Evolutionary conservation across 2,797 vertebrate genomes (phyloP), one percentile per base, ranked within the genome.

Genomic region (Hydrocynus forskahlii): DNA sequence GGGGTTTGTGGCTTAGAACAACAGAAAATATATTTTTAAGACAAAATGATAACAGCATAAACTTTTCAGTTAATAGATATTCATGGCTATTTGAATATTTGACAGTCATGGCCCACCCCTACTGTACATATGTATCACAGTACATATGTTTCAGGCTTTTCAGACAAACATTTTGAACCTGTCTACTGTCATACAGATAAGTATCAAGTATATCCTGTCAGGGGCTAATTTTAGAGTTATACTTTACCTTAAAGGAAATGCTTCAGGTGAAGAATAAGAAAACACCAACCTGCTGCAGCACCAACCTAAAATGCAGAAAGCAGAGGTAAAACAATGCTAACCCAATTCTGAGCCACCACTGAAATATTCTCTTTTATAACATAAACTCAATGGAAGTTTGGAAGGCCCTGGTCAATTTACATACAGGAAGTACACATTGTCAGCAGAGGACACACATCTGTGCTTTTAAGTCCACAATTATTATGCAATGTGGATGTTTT

Each of bases 271-370:
- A 63, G 8, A 23, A 59, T 45, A 0, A 66, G 2, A 83, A 29
- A 29, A 19, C 29, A 86, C 79, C 35, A 77, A 91, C 88, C 89
- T 86, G 88, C 88, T 76, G 89, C 88, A 67, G 90, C 89, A 64
- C 89, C 88, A 16, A 88, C 88, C 88, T 90, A 64, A 87, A 89
- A 79, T 57, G 83, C 45, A 85, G 12, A 69, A 17, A 77, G 45
- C 48, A 73, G 19, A 29, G 57, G 29, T 75, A 10, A 50, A 74
- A 48, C 29, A 5, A 76, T 16, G 38, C 14, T 63, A 54, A 5
- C 16, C 38, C 48, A 54, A 23, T 5, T 57, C 8, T 43, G 38
- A 43, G 64, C 40, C 6, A 43, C 13, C 38, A 50, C 48, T 70
- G 14, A 50, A 48, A 48, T 48, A 48, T 12, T 25, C 4, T 69